A percentile compares a stretch with the other conserved stretches of the same genome.
Evolutionary conservation across 2,113 vertebrate genomes (phyloP).

Genomic region (Trichomycterus rosablanca): DNA sequence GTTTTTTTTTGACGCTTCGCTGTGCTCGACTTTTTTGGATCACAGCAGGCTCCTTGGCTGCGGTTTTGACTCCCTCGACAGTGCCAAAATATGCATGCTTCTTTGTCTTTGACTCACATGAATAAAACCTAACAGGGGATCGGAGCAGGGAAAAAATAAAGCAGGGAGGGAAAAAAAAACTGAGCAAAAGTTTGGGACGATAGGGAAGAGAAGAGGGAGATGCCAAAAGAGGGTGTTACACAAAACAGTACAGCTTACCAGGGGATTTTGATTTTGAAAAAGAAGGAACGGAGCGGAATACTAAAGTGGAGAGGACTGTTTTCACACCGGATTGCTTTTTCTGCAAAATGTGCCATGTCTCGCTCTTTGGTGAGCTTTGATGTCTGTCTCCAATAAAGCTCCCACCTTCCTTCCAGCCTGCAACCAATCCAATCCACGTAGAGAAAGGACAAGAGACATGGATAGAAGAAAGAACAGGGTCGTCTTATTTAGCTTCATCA

Average conservation of each 20-base stretch:
- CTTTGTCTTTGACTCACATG: conserved; percentile 66
- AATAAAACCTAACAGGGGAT: conserved; percentile 59
- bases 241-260: conserved; percentile 34
- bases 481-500: conserved; percentile 62
- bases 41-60: conserved; percentile 86
- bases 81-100: conserved; percentile 76
- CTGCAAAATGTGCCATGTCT: conserved; percentile 59
- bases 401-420: conserved; percentile 55
- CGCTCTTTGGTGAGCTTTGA: conserved; percentile 47
- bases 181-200: conserved; percentile 53
- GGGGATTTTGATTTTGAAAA: conserved; percentile 27
- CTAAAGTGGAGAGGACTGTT: conserved; percentile 53
- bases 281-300: conserved; percentile 45
- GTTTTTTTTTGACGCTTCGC: conserved; percentile 68
- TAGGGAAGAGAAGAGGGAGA: conserved; percentile 49
- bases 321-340: conserved; percentile 53
- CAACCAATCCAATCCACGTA: conserved; percentile 69
- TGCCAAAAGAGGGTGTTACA: conserved; percentile 47
- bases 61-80: conserved; percentile 70
- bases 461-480: conserved; percentile 22
- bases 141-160: conserved; percentile 47
- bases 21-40: conserved; percentile 69
- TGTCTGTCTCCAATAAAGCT: conserved; percentile 53
- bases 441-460: conserved; percentile 57
- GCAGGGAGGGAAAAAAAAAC: conserved; percentile 42